Base-by-base conservation (phyloP, 1,140 invertebrate species). In the Pararge aegeria region DNA sequence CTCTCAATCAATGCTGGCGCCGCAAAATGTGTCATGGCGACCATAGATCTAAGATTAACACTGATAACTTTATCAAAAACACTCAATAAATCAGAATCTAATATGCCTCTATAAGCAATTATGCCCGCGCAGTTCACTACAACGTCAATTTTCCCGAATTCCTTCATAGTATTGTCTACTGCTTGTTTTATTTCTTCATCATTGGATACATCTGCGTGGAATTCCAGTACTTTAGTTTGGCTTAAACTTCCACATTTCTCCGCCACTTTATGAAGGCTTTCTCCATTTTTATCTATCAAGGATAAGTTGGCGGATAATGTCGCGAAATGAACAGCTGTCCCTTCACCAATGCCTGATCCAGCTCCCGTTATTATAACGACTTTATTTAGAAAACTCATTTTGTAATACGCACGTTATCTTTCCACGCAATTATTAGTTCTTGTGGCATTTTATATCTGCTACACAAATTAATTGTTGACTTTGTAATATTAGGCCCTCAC, bases 371-470 rank as follows among this genome's bases (percentile, higher is more conserved):
- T 51, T 44, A 58, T 10, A 9, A 51, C 48, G 3, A 50, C 34
- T 51, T 42, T 58, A 42, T 58, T 58, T 6, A 18, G 16, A 40
- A 58, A 58, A 42, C 21, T 58, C 55, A 58, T 58, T 27, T 29
- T 49, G 40, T 44, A 5, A 40, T 5, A 4, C 3, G 24, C n/a
- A n/a, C n/a, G n/a, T n/a, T n/a, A n/a, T n/a, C n/a, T n/a, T n/a
- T n/a, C n/a, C n/a, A n/a, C n/a, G n/a, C n/a, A n/a, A n/a, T n/a
- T n/a, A n/a, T n/a, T n/a, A n/a, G n/a, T n/a, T n/a, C n/a, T n/a
- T n/a, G n/a, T n/a, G n/a, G n/a, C n/a, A n/a, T n/a, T n/a, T n/a
- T n/a, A n/a, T n/a, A n/a, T n/a, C n/a, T n/a, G n/a, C n/a, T n/a
- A n/a, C n/a, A n/a, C n/a, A n/a, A n/a, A n/a, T n/a, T n/a, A n/a